Evolutionary conservation across 1,140 invertebrate genomes (phyloP).

Genomic region (Micrasema longulum): DNA sequence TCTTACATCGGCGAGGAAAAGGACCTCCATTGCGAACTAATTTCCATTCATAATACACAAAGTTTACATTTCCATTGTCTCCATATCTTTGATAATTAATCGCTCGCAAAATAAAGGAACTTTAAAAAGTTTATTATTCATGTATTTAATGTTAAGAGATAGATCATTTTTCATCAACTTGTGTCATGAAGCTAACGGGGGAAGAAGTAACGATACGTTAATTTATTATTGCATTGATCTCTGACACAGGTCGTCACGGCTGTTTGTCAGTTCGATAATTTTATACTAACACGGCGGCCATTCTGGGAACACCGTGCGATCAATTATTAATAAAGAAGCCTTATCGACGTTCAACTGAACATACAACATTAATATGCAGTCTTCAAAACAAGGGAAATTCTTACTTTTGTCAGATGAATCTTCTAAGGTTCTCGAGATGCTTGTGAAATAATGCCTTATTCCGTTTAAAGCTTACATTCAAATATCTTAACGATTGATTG

Average conservation of each 20-base stretch:
- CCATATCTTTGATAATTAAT: no score
- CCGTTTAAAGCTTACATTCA: no score
- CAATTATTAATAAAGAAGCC: slow-evolving; percentile 50
- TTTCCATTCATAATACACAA: no score
- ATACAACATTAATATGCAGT: slow-evolving; percentile 43
- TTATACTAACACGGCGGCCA: slow-evolving; percentile 37
- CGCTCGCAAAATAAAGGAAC: no score
- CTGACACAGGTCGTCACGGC: slow-evolving; percentile 43
- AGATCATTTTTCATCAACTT: no score
- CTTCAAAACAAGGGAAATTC: slow-evolving; percentile 12
- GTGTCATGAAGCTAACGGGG: not conserved
- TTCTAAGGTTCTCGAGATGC: no score
- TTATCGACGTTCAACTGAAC: slow-evolving; percentile 47
- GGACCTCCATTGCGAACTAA: not conserved
- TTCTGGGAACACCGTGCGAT: slow-evolving; percentile 40
- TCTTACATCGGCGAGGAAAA: slow-evolving; percentile 1
- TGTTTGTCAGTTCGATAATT: slow-evolving; percentile 51
- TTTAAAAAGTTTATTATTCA: no score
- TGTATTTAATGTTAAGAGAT: not conserved
- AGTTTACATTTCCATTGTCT: no score
- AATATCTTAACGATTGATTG: no score
- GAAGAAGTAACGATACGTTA: slow-evolving; percentile 26
- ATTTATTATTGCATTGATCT: slow-evolving; percentile 49
- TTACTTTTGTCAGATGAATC: no score
- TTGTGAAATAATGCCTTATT: no score